Evolutionary conservation across 2,888 invertebrate genomes (phyloP), one percentile per base, ranked within the genome.

Genomic region (Blera fallax): DNA sequence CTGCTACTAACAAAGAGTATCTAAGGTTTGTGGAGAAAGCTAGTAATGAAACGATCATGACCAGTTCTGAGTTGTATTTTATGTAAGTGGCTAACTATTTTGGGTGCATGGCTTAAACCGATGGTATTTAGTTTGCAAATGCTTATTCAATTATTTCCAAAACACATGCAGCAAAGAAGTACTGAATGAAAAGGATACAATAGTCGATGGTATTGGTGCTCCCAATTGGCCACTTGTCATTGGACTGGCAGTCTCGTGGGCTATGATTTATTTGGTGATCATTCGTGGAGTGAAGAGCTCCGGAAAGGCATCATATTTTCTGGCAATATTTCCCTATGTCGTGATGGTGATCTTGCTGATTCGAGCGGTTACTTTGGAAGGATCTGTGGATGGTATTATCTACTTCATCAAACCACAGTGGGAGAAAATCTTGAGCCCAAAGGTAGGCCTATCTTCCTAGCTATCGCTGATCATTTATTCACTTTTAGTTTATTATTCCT

Each of bases 281-380:
- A 91, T 93, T 0, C 93, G 93, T 0, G 95, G 95, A 1, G 94
- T 95, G 0, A 93, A 93, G 88, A 94, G 94, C 87, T 94, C 95
- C 0, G 95, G 95, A 52, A 95, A 95, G 90, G 94, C 94, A 0
- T 95, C 96, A 0, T 96, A 96, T 89, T 94, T 96, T 89, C 94
- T 96, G 8, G 96, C 96, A 0, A 91, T 96, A 3, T 95, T 95
- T 88, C 96, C 96, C 0, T 95, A 95, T 89, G 91, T 94, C 3
- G 94, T 96, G 48, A 93, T 96, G 91, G 91, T 94, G 67, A 93
- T 94, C 21, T 91, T 96, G 67, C 91, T 96, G 24, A 92, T 95
- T n/a, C 92, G 94, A 65, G 94, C 95, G 0, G 92, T 94, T 0
- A 94, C 94, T 0, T 89, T 95, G 69, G 93, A 94, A 0, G 95